These are phyloP conservation scores for Pachyrhynchus sulphureomaculatus DNA, from an alignment of 1,140 invertebrate species.

Conservation along the genomic window DNA sequence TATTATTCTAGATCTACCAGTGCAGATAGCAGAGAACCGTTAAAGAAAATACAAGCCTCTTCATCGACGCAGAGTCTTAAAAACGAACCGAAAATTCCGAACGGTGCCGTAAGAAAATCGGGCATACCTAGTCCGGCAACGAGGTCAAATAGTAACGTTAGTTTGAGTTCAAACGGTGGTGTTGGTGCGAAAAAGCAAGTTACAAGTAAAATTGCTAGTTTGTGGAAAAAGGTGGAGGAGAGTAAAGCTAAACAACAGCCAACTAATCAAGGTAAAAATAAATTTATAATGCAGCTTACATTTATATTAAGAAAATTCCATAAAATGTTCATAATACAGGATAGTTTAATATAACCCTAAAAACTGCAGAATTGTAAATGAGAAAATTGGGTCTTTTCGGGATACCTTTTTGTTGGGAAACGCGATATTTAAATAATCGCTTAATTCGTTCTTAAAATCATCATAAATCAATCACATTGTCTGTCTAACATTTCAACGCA, in stretches of 20 bases:
- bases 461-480: too few relatives aligned
- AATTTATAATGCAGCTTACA: too few relatives aligned
- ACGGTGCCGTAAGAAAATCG: slow-evolving; percentile 42
- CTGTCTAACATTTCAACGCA: too few relatives aligned
- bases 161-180: slow-evolving; percentile 28
- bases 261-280: slow-evolving; percentile 47
- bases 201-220: slow-evolving; percentile 82
- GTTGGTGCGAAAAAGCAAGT: slow-evolving; percentile 60
- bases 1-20: slow-evolving; percentile 45
- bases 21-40: slow-evolving; percentile 43
- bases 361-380: too few relatives aligned
- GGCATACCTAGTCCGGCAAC: slow-evolving; percentile 33
- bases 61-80: slow-evolving; percentile 59
- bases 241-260: slow-evolving; percentile 60
- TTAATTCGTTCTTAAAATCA: too few relatives aligned
- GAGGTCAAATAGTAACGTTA: slow-evolving; percentile 35
- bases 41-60: slow-evolving; percentile 52
- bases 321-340: too few relatives aligned
- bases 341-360: too few relatives aligned
- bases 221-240: slow-evolving; percentile 86
- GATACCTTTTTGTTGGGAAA: too few relatives aligned
- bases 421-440: too few relatives aligned
- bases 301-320: too few relatives aligned
- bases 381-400: too few relatives aligned
- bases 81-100: slow-evolving; percentile 53